Base-by-base conservation (phyloP, 2,888 invertebrate genomes). In the Gortyna flavago region DNA sequence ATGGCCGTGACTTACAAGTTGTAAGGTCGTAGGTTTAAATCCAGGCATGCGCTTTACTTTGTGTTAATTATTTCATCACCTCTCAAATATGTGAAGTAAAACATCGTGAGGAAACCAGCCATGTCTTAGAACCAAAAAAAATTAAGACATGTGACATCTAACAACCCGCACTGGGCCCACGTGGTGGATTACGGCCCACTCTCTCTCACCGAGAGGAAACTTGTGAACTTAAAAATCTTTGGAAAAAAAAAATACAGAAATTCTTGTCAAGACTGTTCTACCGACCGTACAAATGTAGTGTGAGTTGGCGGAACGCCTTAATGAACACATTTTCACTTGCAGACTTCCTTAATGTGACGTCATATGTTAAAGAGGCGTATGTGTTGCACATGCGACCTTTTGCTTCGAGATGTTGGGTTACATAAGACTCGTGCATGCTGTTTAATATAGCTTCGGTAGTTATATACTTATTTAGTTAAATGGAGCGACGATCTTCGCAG, bases 241-340 rank as follows among this genome's bases (percentile, higher is more conserved):
- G 8, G 3, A 21, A 41, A 32, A 67, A 21, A 41, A 41, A n/a
- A 18, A 6, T 2, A 2, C 9, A 41, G 9, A 18, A 38, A 18
- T 29, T 66, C 13, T 48, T 38, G 2, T 13, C 9, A 21, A 62
- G 61, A 64, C 25, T 29, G 21, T 7, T 13, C 3, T 59, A 29
- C 21, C 11, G 65, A 66, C 75, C 8, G 16, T 81, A 83, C 51
- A 6, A 38, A 44, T n/a, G 16, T 38, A 51, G 72, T 82, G 59
- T 64, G 57, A 74, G 61, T 54, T 18, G 62, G 25, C 35, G 48
- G 41, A 69, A 82, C 48, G 70, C 51, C 48, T 48, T 84, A 85
- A 84, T 82, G 41, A 85, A 84, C 75, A 78, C 83, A 78, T 84
- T 85, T 72, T 72, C 75, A 83, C 61, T 59, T 59, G 65, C 64